A percentile compares a stretch with the other conserved stretches of the same genome.
These are phyloP conservation scores for Microcebus lehilahytsara DNA, from an alignment of 2,113 vertebrate species.

Conservation along the genomic window DNA sequence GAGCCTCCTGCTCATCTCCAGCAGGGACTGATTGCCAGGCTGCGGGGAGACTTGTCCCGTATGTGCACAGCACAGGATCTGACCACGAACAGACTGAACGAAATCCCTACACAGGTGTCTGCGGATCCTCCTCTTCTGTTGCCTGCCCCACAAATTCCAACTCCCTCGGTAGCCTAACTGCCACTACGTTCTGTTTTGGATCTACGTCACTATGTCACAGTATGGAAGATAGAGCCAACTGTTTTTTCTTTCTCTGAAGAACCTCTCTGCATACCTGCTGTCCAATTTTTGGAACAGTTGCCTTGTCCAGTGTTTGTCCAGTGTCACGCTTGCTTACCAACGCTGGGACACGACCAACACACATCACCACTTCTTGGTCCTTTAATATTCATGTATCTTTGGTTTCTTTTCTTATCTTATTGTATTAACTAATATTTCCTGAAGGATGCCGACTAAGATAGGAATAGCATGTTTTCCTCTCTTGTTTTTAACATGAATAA, in stretches of 20 bases:
- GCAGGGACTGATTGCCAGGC: no score
- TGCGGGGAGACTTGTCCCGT: not conserved
- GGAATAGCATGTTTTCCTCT: not conserved
- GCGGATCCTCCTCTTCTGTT: not conserved
- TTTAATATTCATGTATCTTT: not conserved
- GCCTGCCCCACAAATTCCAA: not conserved
- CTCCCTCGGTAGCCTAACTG: not conserved
- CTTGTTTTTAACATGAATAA: not conserved
- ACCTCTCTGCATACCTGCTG: not conserved
- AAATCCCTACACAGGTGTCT: not conserved
- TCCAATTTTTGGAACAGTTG: not conserved
- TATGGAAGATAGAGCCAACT: not conserved
- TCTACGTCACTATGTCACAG: not conserved
- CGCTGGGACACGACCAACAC: accelerated
- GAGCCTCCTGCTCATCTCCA: not conserved
- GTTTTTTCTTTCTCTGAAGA: not conserved
- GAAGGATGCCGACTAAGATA: not conserved
- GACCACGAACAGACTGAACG: not conserved
- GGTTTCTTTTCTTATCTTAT: not conserved
- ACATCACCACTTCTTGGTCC: no score
- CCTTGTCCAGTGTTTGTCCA: not conserved
- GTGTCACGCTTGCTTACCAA: not conserved
- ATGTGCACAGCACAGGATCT: not conserved
- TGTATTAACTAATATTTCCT: not conserved
- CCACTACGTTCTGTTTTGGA: not conserved